A percentile compares a stretch with the other conserved stretches of the same genome.
phyloP scores from a whole-genome alignment of 2,797 vertebrate genomes.

The Monodelphis domestica region DNA sequence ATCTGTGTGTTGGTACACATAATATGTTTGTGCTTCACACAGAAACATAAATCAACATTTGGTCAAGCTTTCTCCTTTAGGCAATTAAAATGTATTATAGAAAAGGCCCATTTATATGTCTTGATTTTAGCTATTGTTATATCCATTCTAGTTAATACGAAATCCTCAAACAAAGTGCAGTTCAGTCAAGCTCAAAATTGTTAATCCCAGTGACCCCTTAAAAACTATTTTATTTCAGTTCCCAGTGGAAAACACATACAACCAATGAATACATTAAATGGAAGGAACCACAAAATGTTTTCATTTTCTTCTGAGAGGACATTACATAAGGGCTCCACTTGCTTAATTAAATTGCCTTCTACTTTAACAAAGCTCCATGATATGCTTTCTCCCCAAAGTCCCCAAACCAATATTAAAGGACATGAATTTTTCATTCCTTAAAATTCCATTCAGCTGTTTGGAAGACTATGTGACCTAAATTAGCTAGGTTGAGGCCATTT shows the following conservation, averaged over 20 bases:
- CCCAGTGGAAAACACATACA: background rate
- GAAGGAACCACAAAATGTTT: background rate
- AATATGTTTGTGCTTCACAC: background rate
- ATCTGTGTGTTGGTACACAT: background rate
- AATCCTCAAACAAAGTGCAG: background rate
- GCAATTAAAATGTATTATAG: background rate
- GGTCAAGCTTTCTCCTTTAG: background rate
- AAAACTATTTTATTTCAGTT: background rate
- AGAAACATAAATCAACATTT: background rate
- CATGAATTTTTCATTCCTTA: slow-evolving; percentile 35
- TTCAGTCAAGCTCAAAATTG: background rate
- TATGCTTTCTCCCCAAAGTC: background rate
- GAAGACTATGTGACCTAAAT: slow-evolving; percentile 37
- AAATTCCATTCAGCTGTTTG: slow-evolving; percentile 9
- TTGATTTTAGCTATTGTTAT: background rate
- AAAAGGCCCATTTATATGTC: background rate
- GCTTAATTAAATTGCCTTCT: slow-evolving; percentile 26
- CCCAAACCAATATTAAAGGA: background rate
- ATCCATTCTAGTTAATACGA: background rate
- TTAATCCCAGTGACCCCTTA: background rate
- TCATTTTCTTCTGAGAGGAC: slow-evolving; percentile 27
- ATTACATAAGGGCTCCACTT: background rate
- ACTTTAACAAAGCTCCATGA: slow-evolving; percentile 41
- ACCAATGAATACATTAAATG: background rate
- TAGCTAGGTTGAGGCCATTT: background rate